These are phyloP conservation scores for Melitaea cinxia DNA, from an alignment of 1,140 invertebrate species.

Conservation along the genomic window DNA sequence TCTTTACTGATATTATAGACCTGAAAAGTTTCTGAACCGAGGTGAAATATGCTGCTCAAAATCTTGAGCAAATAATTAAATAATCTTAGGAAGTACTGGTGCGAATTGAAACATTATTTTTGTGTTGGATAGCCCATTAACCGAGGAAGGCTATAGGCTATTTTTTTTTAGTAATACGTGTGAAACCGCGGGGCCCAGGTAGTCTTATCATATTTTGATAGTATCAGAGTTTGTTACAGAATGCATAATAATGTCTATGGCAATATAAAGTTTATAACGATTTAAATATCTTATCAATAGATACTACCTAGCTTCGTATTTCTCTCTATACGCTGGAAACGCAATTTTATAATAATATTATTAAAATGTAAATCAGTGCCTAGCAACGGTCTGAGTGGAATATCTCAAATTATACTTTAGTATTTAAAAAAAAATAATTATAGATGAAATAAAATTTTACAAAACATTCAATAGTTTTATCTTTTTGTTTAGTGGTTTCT, in stretches of 20 bases:
- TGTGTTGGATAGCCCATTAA: too few species aligned
- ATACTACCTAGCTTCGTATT: slow-evolving; percentile 21
- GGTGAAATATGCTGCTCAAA: too few species aligned
- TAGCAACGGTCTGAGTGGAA: neutral
- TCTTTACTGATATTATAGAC: too few species aligned
- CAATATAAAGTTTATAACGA: slow-evolving; percentile 20
- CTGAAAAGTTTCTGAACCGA: too few species aligned
- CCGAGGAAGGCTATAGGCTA: too few species aligned
- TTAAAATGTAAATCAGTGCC: slow-evolving; percentile 5
- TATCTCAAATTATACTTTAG: slow-evolving; percentile 1
- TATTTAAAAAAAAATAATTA: neutral
- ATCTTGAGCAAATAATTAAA: too few species aligned
- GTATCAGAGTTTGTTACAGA: too few species aligned
- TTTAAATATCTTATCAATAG: slow-evolving; percentile 28
- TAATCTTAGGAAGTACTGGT: too few species aligned
- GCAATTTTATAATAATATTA: slow-evolving; percentile 15
- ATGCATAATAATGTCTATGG: slow-evolving; percentile 14
- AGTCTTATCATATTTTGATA: too few species aligned
- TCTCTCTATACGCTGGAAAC: slow-evolving; percentile 5
- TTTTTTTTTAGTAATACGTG: too few species aligned
- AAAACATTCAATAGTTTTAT: neutral
- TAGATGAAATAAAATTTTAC: neutral
- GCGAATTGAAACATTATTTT: too few species aligned
- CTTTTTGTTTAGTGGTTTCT: neutral
- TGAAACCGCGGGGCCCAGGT: too few species aligned